phyloP scores from a whole-genome alignment of 64 coral and sea anemone genomes.

The Acropora tenuis region DNA sequence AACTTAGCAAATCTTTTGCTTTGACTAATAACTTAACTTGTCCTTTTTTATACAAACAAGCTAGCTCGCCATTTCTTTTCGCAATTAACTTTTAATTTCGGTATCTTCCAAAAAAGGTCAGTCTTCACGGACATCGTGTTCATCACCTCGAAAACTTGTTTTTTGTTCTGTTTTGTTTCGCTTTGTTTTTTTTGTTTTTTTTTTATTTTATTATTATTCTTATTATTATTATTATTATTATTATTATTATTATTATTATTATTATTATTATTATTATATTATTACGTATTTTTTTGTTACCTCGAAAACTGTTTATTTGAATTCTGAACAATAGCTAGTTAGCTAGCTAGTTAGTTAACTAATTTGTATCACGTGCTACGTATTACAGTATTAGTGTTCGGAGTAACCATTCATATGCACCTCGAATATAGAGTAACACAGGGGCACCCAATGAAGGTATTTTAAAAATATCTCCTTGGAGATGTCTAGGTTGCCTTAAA shows the following conservation, averaged over 20 bases:
- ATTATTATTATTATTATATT: no score
- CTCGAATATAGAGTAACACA: slow-evolving; percentile 1
- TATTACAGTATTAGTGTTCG: background rate
- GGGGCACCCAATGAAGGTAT: background rate
- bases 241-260: no score
- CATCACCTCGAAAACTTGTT: background rate
- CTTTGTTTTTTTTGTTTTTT: no score
- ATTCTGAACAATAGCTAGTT: background rate
- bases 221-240: no score
- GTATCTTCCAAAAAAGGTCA: background rate
- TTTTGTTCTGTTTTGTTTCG: background rate
- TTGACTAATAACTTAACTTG: background rate
- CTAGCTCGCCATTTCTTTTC: background rate
- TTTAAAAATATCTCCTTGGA: background rate
- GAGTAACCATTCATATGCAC: background rate
- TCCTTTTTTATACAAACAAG: background rate
- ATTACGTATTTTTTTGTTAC: no score
- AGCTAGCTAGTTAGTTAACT: no score
- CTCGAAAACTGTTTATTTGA: background rate
- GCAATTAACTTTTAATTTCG: background rate
- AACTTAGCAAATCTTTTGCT: background rate
- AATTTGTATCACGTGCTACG: no score
- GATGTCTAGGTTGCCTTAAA: background rate
- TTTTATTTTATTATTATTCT: no score
- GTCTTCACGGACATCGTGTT: slow-evolving; percentile 1